These are phyloP conservation scores for Onychorhynchus coronatus DNA, from an alignment of 2,113 vertebrate genomes.

Conservation along the genomic window DNA sequence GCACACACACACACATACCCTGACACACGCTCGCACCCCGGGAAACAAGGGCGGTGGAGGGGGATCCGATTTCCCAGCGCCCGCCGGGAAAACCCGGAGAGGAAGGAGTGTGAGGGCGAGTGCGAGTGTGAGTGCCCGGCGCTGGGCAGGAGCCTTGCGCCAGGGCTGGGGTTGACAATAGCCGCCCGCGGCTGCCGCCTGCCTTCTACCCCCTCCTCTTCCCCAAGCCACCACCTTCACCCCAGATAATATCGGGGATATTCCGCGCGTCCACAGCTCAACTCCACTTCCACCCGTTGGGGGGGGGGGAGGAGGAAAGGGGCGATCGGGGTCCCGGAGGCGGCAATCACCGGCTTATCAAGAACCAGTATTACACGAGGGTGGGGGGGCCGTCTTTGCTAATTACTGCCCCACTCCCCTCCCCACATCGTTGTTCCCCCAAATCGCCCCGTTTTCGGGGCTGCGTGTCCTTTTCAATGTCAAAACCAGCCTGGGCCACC, in stretches of 20 bases:
- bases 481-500: not conserved
- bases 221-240: not conserved
- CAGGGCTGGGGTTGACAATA: conserved; percentile 20
- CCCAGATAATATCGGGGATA: not conserved
- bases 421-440: not conserved
- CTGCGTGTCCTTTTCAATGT: conserved; percentile 68
- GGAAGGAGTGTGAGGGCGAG: not conserved
- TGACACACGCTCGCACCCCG: not conserved
- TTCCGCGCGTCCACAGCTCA: not conserved
- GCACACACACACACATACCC: no score
- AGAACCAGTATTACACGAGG: not conserved
- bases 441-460: not conserved
- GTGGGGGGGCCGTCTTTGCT: not conserved
- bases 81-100: not conserved
- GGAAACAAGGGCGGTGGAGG: not conserved
- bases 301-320: no score
- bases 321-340: not conserved
- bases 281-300: not conserved
- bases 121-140: not conserved
- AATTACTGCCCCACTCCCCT: not conserved
- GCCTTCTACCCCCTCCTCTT: not conserved
- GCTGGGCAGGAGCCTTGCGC: not conserved
- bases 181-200: not conserved
- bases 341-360: not conserved
- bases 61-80: not conserved